Evolutionary conservation across 2,888 invertebrate genomes (phyloP), one percentile per base, ranked within the genome.

Genomic region (Rhamnusium bicolor): DNA sequence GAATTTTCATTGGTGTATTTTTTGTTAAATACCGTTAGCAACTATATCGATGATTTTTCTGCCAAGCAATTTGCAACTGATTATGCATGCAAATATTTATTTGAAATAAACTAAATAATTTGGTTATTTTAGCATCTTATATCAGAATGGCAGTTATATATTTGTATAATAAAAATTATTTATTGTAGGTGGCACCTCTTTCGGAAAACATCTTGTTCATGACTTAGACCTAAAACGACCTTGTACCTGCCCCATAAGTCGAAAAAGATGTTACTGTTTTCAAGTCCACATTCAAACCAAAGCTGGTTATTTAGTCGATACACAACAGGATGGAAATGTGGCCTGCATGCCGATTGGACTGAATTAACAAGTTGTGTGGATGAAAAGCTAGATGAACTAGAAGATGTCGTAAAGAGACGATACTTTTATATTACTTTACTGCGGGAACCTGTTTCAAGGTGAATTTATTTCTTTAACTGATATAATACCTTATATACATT

Each of bases 301-400:
- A 95, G 95, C 88, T 99, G 99, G 99, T 91, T 99, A 80, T 98
- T 99, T 89, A 98, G 97, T 86, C 92, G 98, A 85, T 98, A 97
- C 89, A 97, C 98, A 63, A 98, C 97, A 24, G 98, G 98, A 80
- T 98, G 98, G 98, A 96, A 96, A 86, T 99, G 99, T 89, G 99
- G 99, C 66, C 91, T 99, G 58, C 98, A 98, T 87, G 98, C 98
- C 24, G 99, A 99, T 90, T 99, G 97, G 95, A 99, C 99, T 1
- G 99, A 99, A 90, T 89, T 99, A 80, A 97, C 96, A 8, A 92
- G 91, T 81, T 98, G 98, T 88, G 98, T 98, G 47, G 96, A 98
- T 85, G 92, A 94, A 24, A 96, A 96, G 85, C 90, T 99, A 85
- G 96, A 98, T 88, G 94, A 96, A 87, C 94, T 96, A 85, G 98